A percentile compares a stretch with the other conserved stretches of the same genome.
phyloP scores from a whole-genome alignment of 2,797 vertebrate genomes.

The Micrastur ruficollis region DNA sequence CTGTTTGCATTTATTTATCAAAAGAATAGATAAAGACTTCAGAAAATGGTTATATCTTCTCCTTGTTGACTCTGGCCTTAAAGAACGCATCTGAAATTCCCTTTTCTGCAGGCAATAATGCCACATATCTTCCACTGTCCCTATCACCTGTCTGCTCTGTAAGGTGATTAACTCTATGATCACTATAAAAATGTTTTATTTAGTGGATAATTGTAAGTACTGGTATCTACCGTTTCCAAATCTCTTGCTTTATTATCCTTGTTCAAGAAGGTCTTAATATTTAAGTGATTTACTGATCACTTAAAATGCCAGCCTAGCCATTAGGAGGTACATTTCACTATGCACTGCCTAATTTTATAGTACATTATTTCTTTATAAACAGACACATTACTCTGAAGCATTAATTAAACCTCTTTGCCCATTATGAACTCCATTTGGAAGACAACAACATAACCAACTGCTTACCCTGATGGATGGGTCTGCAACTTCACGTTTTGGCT shows the following conservation, averaged over 20 bases:
- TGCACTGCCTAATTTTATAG: constrained; percentile 74
- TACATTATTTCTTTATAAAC: constrained; percentile 82
- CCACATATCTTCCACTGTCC: neutral
- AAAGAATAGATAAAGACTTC: neutral
- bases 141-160: constrained; percentile 47
- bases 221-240: constrained; percentile 67
- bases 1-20: constrained; percentile 46
- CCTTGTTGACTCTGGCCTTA: neutral
- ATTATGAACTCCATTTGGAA: constrained; percentile 66
- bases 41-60: neutral
- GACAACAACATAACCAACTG: constrained; percentile 30
- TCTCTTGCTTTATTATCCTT: constrained; percentile 75
- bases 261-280: constrained; percentile 78
- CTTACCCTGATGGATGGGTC: constrained; percentile 53
- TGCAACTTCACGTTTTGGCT: constrained; percentile 33
- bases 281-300: constrained; percentile 77
- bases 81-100: neutral
- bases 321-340: constrained; percentile 74
- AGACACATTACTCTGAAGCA: constrained; percentile 70
- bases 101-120: neutral
- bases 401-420: constrained; percentile 74
- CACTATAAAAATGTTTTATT: constrained; percentile 78
- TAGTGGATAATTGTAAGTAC: constrained; percentile 71
- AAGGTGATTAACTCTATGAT: constrained; percentile 70
- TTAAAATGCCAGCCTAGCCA: constrained; percentile 74